Conservation (phyloP, 2,888 invertebrate genomes). For the Agrotis clavis region DNA sequence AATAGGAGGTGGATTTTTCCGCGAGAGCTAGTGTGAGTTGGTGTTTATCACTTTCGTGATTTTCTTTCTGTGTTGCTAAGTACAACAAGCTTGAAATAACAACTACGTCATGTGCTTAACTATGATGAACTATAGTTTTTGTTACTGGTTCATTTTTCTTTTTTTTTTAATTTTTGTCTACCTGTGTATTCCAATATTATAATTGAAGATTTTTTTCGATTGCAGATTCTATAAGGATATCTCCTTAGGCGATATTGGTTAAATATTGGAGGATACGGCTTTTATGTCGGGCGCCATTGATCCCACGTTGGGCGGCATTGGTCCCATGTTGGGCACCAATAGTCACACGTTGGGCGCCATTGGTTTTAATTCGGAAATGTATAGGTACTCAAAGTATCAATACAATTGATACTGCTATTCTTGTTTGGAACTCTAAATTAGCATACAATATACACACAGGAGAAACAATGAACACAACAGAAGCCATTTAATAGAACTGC, state of each 20-base stretch:
- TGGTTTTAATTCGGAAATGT: background rate
- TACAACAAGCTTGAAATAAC: slow-evolving; percentile 22
- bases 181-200: background rate
- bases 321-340: background rate
- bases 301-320: background rate
- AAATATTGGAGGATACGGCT: too few relatives aligned
- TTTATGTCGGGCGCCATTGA: too few relatives aligned
- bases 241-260: too few relatives aligned
- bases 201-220: too few relatives aligned
- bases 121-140: background rate
- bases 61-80: slow-evolving; percentile 24
- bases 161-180: background rate
- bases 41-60: slow-evolving; percentile 16
- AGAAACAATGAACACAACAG: slow-evolving; percentile 4
- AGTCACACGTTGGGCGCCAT: background rate
- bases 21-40: slow-evolving; percentile 11
- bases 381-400: too few relatives aligned
- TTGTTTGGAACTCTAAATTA: slow-evolving; percentile 1
- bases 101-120: background rate
- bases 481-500: slow-evolving; percentile 22
- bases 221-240: too few relatives aligned
- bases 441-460: slow-evolving; percentile 17
- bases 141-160: too few relatives aligned
- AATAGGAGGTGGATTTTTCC: slow-evolving; percentile 33
- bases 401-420: too few relatives aligned